A percentile compares a stretch with the other conserved stretches of the same genome.
Conservation (phyloP, 2,888 invertebrate genomes). For the Tachina fera region DNA sequence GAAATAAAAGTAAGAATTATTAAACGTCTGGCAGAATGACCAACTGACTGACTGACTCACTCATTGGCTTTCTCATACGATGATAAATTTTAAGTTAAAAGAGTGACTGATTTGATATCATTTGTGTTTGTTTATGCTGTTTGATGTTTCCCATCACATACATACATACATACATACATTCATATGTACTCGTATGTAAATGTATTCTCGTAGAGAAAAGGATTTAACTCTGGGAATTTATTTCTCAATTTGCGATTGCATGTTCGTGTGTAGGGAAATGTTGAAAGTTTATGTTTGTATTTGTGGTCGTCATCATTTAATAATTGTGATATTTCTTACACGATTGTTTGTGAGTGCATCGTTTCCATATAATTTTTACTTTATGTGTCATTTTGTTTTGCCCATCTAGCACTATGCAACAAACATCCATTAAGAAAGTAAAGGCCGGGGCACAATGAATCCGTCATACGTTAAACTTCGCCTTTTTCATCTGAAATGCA, state of each 20-base stretch:
- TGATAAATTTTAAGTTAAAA: not conserved
- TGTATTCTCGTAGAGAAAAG: not conserved
- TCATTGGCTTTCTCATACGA: slow-evolving; percentile 2
- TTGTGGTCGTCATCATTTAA: slow-evolving; percentile 65
- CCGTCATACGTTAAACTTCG: too few relatives aligned
- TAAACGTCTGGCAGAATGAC: slow-evolving; percentile 20
- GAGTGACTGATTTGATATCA: slow-evolving; percentile 49
- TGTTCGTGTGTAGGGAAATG: not conserved
- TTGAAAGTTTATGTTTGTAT: not conserved
- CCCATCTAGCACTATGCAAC: slow-evolving; percentile 26
- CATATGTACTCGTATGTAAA: not conserved
- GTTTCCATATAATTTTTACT: slow-evolving; percentile 53
- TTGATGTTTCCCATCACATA: slow-evolving; percentile 17
- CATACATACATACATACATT: not conserved
- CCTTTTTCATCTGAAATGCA: too few relatives aligned
- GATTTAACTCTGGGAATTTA: slow-evolving; percentile 36
- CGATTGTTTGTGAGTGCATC: slow-evolving; percentile 54
- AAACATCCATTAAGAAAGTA: slow-evolving; percentile 51
- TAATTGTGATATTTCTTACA: slow-evolving; percentile 57
- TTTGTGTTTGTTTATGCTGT: slow-evolving; percentile 55
- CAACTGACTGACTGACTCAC: slow-evolving; percentile 28
- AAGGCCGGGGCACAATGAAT: too few relatives aligned
- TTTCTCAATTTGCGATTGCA: not conserved
- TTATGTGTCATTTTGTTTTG: slow-evolving; percentile 41
- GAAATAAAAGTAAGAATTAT: slow-evolving; percentile 52